Evolutionary conservation across 2,113 vertebrate species (phyloP).

Genomic region (Saccopteryx leptura): DNA sequence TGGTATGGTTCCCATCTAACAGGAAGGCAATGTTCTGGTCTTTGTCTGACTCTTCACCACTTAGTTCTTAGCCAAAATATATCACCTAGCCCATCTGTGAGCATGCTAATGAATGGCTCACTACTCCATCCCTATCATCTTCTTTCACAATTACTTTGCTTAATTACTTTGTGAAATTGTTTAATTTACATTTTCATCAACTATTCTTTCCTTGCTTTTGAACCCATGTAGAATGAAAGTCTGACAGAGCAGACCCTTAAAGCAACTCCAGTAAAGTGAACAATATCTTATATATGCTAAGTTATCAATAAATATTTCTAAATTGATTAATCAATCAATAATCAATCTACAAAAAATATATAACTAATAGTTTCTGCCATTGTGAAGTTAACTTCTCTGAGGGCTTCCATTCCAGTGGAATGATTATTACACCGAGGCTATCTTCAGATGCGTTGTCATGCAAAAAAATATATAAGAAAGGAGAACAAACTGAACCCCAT

Average conservation of each 20-base stretch:
- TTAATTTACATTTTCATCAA: not conserved
- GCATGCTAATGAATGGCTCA: not conserved
- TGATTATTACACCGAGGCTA: not conserved
- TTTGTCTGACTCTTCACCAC: not conserved
- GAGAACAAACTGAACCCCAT: not conserved
- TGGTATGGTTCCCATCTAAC: not conserved
- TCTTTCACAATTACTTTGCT: not conserved
- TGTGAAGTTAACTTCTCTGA: not conserved
- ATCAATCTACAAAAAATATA: not conserved
- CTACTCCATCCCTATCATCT: not conserved
- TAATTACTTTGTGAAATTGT: not conserved
- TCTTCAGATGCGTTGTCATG: not conserved
- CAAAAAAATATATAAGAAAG: not conserved
- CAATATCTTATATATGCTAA: not conserved
- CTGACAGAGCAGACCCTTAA: not conserved
- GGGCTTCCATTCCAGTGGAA: not conserved
- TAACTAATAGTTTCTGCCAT: not conserved
- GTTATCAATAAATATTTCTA: not conserved
- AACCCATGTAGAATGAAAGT: not conserved
- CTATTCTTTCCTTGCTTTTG: not conserved
- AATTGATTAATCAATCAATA: not conserved
- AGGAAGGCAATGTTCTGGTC: not conserved
- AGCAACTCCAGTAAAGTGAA: not conserved
- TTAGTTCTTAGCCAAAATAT: slow-evolving; percentile 24
- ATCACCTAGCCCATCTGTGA: not conserved